These are phyloP conservation scores for Phragmatobia fuliginosa DNA, from an alignment of 2,888 invertebrate genomes.

Conservation along the genomic window DNA sequence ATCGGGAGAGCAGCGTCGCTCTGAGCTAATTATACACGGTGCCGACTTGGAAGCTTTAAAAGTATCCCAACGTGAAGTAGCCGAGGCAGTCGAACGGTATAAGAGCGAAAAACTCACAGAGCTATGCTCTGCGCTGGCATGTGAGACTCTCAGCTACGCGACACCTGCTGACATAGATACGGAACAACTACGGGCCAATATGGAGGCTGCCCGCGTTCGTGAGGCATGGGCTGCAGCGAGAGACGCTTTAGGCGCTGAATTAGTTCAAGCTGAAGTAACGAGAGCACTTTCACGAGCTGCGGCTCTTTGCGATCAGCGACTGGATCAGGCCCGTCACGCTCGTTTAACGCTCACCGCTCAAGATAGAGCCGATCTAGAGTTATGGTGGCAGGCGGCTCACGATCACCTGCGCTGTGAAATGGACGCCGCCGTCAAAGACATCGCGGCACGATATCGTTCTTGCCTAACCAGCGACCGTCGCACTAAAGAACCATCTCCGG, in stretches of 20 bases:
- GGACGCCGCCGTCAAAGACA: conserved; percentile 89
- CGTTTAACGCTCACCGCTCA: conserved; percentile 89
- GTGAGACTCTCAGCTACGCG: conserved; percentile 89
- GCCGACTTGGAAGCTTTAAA: conserved; percentile 84
- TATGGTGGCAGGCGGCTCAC: conserved; percentile 92
- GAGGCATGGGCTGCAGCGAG: conserved; percentile 92
- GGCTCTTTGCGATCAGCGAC: conserved; percentile 88
- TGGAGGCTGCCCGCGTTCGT: conserved; percentile 89
- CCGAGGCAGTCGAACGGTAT: conserved; percentile 87
- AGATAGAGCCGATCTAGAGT: conserved; percentile 90
- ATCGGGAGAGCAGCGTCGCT: conserved; percentile 61
- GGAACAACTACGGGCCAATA: conserved; percentile 71
- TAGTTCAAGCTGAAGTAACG: conserved; percentile 92
- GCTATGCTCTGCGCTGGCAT: conserved; percentile 90
- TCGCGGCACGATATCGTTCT: conserved; percentile 89
- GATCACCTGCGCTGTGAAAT: conserved; percentile 90
- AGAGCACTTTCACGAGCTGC: conserved; percentile 91
- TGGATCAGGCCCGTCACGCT: conserved; percentile 83
- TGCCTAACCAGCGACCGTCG: conserved; percentile 77
- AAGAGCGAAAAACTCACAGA: conserved; percentile 90
- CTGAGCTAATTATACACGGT: conserved; percentile 76
- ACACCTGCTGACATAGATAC: conserved; percentile 77
- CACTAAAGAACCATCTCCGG: conserved; percentile 71
- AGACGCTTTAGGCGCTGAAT: conserved; percentile 90
- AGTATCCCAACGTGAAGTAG: conserved; percentile 87